Evolutionary conservation across 2,113 vertebrate genomes (phyloP).

Genomic region (Alouatta palliata): DNA sequence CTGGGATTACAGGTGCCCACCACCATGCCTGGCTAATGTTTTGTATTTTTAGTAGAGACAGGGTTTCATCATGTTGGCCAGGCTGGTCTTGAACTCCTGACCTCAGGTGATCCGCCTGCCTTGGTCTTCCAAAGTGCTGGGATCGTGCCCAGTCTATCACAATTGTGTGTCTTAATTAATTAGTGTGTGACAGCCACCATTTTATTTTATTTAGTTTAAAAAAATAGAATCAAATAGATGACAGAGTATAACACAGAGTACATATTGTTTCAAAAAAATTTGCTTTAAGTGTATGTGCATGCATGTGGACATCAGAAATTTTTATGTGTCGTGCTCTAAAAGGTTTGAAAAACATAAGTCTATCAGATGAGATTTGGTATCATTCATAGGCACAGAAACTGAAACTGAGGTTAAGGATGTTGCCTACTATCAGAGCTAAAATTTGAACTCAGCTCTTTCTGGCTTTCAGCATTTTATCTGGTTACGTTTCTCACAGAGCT

Average conservation of each 20-base stretch:
- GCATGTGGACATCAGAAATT: accelerated
- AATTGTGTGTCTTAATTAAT: neutral
- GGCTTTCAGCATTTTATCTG: neutral
- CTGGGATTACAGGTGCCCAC: no score
- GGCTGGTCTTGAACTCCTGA: no score
- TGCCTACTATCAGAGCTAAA: neutral
- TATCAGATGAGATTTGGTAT: neutral
- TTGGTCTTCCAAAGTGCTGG: no score
- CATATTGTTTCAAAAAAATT: neutral
- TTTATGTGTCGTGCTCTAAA: neutral
- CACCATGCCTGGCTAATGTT: no score
- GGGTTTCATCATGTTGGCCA: no score
- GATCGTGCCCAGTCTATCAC: neutral
- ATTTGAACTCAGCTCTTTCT: neutral
- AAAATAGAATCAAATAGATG: neutral
- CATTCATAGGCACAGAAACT: neutral
- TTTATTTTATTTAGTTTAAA: neutral
- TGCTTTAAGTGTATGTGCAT: neutral
- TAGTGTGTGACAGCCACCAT: neutral
- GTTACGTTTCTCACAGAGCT: neutral
- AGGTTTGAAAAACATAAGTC: neutral
- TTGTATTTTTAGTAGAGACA: no score
- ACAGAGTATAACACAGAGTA: neutral
- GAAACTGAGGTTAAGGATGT: neutral
- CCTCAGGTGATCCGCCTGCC: no score